phyloP scores from a whole-genome alignment of 2,888 invertebrate genomes.

The Ophioninae sp. region DNA sequence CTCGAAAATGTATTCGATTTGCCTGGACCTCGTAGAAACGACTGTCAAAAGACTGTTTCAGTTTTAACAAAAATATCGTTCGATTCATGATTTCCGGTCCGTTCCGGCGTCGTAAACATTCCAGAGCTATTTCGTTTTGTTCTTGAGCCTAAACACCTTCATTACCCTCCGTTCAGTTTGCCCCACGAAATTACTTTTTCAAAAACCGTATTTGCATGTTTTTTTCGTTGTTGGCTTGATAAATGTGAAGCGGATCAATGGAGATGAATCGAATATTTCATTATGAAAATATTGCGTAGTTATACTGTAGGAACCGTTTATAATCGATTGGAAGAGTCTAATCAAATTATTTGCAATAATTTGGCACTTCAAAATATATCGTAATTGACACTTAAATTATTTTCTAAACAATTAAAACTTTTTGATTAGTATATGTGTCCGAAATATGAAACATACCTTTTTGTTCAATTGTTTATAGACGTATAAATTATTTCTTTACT shows the following conservation, averaged over 20 bases:
- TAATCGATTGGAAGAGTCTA: neutral
- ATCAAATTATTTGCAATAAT: neutral
- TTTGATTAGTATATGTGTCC: too few relatives aligned
- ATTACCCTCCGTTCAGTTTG: neutral
- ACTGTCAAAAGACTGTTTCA: neutral
- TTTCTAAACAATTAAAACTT: neutral
- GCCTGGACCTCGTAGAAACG: constrained; percentile 12
- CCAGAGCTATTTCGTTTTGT: neutral
- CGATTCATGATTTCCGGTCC: neutral
- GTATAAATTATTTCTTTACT: neutral
- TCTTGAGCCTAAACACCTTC: neutral
- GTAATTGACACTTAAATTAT: neutral
- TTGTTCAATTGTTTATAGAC: neutral
- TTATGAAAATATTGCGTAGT: neutral
- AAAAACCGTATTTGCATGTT: neutral
- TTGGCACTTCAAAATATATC: neutral
- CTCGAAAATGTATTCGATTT: neutral
- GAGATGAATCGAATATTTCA: neutral
- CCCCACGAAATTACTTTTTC: neutral
- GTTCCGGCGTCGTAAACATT: neutral
- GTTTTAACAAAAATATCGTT: neutral
- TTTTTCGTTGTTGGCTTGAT: neutral
- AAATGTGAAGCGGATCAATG: neutral
- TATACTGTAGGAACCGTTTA: neutral
- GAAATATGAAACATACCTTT: too few relatives aligned